Base-by-base conservation (phyloP, 2,888 invertebrate genomes). In the Tortricodes alternella region DNA sequence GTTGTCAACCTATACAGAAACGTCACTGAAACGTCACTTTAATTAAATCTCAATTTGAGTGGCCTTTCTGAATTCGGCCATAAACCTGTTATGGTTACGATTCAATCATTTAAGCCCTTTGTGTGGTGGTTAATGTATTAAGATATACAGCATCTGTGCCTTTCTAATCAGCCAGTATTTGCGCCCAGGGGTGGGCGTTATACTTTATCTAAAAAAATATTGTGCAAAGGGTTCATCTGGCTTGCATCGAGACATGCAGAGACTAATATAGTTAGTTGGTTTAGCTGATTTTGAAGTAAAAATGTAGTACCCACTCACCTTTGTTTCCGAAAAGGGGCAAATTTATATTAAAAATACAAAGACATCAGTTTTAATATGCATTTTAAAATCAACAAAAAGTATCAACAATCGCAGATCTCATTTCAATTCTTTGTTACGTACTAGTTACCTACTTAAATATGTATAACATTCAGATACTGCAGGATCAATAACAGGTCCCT, bases 301-400 rank as follows among this genome's bases (percentile, higher is more conserved):
- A 29, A 24, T 16, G n/a, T 6, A 34, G 34, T 29, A 11, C 8
- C 13, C 46, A 55, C 55, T 55, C 55, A 55, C 55, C 55, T 41
- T 24, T 15, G 15, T 34, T 48, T 24, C 48, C 35, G 23, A 39
- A 15, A 5, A 18, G 43, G 41, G 55, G 43, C 11, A 21, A 37
- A 37, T 44, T 29, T 56, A 50, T 37, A 43, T 24, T 32, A 18
- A 37, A 16, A 29, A 15, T 13, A 46, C 13, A 44, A 49, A 55
- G 8, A 18, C 43, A 11, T 23, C 7, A 49, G 11, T 3, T 41
- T 35, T 37, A 13, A 37, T 56, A 37, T 49, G 49, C 43, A 13
- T 49, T 55, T 55, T 49, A 49, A 55, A 56, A 44, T 56, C 18
- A 56, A 56, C 55, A 49, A 50, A 16, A 49, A 43, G 29, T 49